phyloP scores from a whole-genome alignment of 2,113 vertebrate species.

The Apistogramma diplotaenia region DNA sequence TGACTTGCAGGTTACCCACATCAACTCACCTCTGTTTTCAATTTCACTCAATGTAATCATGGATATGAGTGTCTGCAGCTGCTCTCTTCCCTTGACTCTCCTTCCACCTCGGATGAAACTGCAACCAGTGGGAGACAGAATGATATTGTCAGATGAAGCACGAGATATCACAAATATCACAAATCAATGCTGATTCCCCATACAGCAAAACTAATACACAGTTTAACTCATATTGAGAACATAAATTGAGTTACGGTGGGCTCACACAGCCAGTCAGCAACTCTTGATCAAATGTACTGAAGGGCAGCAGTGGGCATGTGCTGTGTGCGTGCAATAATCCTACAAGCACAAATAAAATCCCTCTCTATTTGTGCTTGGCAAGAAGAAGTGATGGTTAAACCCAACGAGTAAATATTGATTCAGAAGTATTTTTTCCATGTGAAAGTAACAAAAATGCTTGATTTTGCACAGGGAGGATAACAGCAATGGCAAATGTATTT shows the following conservation, averaged over 20 bases:
- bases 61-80: slow-evolving; percentile 4
- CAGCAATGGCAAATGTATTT: too few species aligned
- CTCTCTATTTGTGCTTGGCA: neutral
- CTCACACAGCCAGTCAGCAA: neutral
- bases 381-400: neutral
- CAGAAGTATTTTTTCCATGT: neutral
- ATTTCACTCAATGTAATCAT: slow-evolving; percentile 14
- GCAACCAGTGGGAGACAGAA: neutral
- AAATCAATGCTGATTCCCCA: slow-evolving; percentile 14
- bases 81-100: neutral
- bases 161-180: slow-evolving; percentile 16
- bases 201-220: neutral
- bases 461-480: too few species aligned
- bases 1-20: neutral
- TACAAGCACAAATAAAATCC: slow-evolving; percentile 20
- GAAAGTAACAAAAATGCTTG: neutral
- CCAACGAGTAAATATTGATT: slow-evolving; percentile 7
- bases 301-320: neutral
- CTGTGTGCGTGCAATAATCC: neutral
- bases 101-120: neutral
- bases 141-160: neutral
- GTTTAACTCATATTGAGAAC: neutral
- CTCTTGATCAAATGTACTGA: slow-evolving; percentile 26
- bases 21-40: slow-evolving; percentile 23
- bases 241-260: neutral